A percentile compares a stretch with the other conserved stretches of the same genome.
These are phyloP conservation scores for Cnemophilus loriae DNA, from an alignment of 2,113 vertebrate genomes.

Conservation along the genomic window DNA sequence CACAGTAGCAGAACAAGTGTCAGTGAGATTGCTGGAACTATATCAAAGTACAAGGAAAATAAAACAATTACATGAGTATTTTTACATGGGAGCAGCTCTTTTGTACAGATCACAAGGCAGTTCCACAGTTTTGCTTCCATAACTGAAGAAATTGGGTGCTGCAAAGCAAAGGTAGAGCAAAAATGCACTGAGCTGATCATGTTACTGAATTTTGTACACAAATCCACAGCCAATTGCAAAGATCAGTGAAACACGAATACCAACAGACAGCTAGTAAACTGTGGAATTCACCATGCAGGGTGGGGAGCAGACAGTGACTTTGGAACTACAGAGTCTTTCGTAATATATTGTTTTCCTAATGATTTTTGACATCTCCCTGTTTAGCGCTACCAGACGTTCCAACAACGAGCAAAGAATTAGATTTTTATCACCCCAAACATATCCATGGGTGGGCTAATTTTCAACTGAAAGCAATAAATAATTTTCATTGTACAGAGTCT, in stretches of 20 bases:
- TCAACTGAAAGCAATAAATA: slow-evolving; percentile 5
- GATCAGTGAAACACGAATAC: not conserved
- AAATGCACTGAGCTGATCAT: not conserved
- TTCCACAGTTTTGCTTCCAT: not conserved
- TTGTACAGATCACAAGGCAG: not conserved
- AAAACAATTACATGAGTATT: not conserved
- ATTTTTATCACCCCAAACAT: not conserved
- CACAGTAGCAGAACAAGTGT: not conserved
- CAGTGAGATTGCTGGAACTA: not conserved
- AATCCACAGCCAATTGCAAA: not conserved
- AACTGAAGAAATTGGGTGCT: not conserved
- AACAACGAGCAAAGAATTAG: not conserved
- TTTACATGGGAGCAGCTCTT: not conserved
- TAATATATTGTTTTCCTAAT: not conserved
- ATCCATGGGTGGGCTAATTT: not conserved
- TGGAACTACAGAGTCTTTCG: not conserved
- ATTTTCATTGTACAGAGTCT: not conserved
- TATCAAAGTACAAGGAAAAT: not conserved
- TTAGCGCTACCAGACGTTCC: not conserved
- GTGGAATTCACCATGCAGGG: not conserved
- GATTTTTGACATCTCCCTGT: not conserved
- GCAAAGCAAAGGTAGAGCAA: not conserved
- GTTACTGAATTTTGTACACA: not conserved
- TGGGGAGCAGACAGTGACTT: not conserved
- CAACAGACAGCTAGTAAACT: not conserved